Evolutionary conservation across 2,888 invertebrate genomes (phyloP).

Genomic region (Drosophila robusta): DNA sequence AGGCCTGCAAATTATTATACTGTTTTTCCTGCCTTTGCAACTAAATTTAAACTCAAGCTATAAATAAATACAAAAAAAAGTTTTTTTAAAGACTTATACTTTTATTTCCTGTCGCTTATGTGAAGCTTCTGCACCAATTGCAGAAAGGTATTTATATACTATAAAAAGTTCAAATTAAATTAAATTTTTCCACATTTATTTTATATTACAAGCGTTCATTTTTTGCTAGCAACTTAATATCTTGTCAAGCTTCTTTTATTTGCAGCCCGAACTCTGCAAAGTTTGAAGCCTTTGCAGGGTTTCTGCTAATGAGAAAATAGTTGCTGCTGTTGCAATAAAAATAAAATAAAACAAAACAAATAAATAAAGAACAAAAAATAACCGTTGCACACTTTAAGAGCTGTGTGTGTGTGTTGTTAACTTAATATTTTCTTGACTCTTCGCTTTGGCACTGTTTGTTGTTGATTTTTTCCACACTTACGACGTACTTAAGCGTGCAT

Average conservation of each 20-base stretch:
- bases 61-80: too few species aligned
- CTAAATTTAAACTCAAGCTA: too few species aligned
- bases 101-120: too few species aligned
- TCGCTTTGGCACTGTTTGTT: conserved; percentile 42
- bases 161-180: too few species aligned
- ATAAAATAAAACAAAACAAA: background rate
- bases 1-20: too few species aligned
- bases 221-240: too few species aligned
- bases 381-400: conserved; percentile 46
- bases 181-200: too few species aligned
- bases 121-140: too few species aligned
- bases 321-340: conserved; percentile 8
- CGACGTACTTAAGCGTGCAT: conserved; percentile 69
- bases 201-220: too few species aligned
- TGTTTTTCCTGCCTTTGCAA: too few species aligned
- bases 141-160: too few species aligned
- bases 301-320: conserved; percentile 39
- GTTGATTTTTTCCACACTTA: conserved; percentile 49
- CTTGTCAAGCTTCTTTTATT: conserved; percentile 3
- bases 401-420: conserved; percentile 33
- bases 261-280: background rate
- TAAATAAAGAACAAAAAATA: background rate
- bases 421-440: conserved; percentile 69
- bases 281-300: conserved; percentile 2
- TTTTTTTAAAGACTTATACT: too few species aligned